Conservation (phyloP, 2,797 vertebrate species). For the Gephyroberyx darwinii region DNA sequence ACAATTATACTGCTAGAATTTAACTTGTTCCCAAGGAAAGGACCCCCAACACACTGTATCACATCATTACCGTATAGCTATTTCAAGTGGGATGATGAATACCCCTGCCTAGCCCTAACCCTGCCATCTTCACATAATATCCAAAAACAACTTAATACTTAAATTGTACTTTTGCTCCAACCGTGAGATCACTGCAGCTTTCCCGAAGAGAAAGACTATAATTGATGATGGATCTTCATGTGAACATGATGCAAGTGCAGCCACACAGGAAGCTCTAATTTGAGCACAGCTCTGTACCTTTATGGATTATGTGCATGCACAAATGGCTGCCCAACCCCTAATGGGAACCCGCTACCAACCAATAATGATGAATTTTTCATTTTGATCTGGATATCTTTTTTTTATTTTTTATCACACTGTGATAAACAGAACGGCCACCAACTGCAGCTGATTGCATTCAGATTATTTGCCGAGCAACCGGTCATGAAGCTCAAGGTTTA, state of each 20-base stretch:
- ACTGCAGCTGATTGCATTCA: neutral
- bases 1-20: no score
- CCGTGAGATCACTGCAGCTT: no score
- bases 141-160: no score
- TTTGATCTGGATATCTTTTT: slow-evolving; percentile 19
- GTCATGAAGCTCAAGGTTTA: slow-evolving; percentile 10
- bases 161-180: no score
- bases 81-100: neutral
- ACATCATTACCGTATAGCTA: neutral
- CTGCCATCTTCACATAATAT: neutral
- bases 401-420: slow-evolving; percentile 16
- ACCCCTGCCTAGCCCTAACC: no score
- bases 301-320: neutral
- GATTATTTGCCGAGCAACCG: slow-evolving; percentile 28
- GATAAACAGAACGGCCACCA: slow-evolving; percentile 1
- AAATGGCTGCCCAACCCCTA: neutral
- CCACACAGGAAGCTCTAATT: slow-evolving; percentile 2
- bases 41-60: neutral
- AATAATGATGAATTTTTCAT: slow-evolving; percentile 50
- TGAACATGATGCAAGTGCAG: neutral
- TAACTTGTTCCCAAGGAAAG: neutral
- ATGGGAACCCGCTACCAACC: neutral
- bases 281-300: neutral
- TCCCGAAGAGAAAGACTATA: no score
- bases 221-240: no score